Evolutionary conservation across 37 sponge, comb jelly and placozoan species (phyloP), one percentile per base, ranked within the genome.

Genomic region (Diacarnus erythraeanus): DNA sequence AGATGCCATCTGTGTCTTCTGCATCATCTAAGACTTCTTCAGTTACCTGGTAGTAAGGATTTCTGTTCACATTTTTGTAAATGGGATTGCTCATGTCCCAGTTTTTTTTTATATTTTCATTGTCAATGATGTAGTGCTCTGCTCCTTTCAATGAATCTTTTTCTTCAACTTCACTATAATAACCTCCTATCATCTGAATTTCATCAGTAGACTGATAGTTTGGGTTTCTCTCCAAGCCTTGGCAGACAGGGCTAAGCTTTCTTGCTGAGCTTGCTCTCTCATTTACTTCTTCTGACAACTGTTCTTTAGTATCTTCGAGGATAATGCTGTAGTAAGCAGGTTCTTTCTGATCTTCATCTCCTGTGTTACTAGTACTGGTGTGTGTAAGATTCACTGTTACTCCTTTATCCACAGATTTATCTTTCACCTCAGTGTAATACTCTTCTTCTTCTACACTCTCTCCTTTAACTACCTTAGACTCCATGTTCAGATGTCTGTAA

Each of bases 361-460:
- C 12, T 63, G 26, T 25, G 5, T 4, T 25, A 30, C 18, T 25
- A 63, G 31, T 8, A 6, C 18, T 63, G 31, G 26, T 27, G 64
- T 8, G 12, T 47, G 6, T 47, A 12, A 12, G 51, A 47, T 15
- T 47, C 12, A 15, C 51, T 47, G 12, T 47, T 12, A 6, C 18
- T n/a, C 8, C 18, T 4, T 25, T 27, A 5, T 27, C 30, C 64
- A 23, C 18, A 5, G 20, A n/a, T 30, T 12, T 63, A 63, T 63
- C 64, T 6, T 63, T 6, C 30, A 63, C 30, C 30, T 63, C 64
- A 63, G n/a, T 63, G 20, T 63, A 63, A 25, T 63, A 63, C 64
- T 63, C 64, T 25, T 63, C 64, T 23, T n/a, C 18, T 6, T 15
- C 30, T 20, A 23, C 6, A 5, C 8, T 25, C 30, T 63, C 64